Evolutionary conservation across 2,113 vertebrate species (phyloP).

Genomic region (Pipra filicauda): DNA sequence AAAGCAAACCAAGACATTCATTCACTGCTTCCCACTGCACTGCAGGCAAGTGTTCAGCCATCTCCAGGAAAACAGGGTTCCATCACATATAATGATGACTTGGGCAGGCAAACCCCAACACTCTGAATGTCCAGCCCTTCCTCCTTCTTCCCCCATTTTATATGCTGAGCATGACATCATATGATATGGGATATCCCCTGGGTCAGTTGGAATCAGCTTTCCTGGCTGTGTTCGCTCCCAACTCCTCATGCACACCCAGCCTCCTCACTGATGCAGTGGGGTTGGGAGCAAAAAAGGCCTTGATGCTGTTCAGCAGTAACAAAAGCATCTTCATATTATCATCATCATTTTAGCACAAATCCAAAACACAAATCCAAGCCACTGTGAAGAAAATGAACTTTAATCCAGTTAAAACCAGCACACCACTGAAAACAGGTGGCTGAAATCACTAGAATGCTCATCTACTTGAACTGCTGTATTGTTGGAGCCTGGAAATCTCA

Average conservation of each 20-base stretch:
- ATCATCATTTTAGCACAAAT: not conserved
- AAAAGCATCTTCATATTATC: not conserved
- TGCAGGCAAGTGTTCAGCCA: not conserved
- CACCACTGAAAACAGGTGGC: not conserved
- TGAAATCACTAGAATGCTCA: not conserved
- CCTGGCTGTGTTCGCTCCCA: rapidly evolving
- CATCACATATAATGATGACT: not conserved
- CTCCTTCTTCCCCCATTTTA: not conserved
- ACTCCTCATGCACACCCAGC: not conserved
- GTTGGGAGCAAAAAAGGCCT: not conserved
- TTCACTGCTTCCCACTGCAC: not conserved
- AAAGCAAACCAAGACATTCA: not conserved
- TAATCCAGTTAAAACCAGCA: not conserved
- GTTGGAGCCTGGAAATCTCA: not conserved
- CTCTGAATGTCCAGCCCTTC: not conserved
- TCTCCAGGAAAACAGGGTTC: not conserved
- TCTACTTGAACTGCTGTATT: not conserved
- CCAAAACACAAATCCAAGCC: not conserved
- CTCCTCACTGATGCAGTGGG: too few species aligned
- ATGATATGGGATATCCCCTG: not conserved
- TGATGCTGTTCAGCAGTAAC: not conserved
- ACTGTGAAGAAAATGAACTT: not conserved
- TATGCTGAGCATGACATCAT: not conserved
- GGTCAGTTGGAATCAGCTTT: not conserved
- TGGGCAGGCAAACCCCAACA: not conserved